A percentile compares a stretch with the other conserved stretches of the same genome.
Evolutionary conservation across 2,888 invertebrate genomes (phyloP).

Genomic region (Brenthis hecate): DNA sequence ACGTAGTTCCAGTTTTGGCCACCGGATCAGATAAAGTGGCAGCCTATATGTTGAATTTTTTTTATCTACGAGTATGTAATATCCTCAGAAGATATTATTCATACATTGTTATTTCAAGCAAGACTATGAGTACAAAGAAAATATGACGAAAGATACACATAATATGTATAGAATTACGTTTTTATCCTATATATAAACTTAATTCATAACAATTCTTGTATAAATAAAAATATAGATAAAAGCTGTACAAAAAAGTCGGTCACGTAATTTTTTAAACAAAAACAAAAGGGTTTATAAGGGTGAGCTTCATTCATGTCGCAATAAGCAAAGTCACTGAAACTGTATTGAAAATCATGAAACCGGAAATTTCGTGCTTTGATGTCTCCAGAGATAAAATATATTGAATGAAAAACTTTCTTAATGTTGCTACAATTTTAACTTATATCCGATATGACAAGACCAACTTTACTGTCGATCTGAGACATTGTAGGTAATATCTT

Average conservation of each 20-base stretch:
- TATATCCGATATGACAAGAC: background rate
- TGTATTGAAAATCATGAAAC: conserved; percentile 14
- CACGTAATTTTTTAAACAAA: background rate
- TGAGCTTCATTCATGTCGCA: background rate
- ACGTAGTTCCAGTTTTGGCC: too few species aligned
- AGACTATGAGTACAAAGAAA: too few species aligned
- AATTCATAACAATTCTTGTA: too few species aligned
- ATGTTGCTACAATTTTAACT: background rate
- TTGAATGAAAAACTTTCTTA: conserved; percentile 6
- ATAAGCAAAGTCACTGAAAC: conserved; percentile 14
- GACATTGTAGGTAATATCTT: too few species aligned
- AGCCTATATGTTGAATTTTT: too few species aligned
- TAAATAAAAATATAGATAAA: too few species aligned
- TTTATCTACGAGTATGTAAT: too few species aligned
- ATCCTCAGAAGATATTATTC: too few species aligned
- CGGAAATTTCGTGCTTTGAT: conserved; percentile 14
- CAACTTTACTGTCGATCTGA: background rate
- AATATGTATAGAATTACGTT: background rate
- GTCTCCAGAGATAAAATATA: conserved; percentile 4
- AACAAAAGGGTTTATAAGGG: background rate
- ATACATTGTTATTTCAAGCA: too few species aligned
- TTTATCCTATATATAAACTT: background rate
- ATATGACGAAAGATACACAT: background rate
- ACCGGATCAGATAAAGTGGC: too few species aligned
- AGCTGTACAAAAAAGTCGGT: too few species aligned